Evolutionary conservation across 2,888 invertebrate species (phyloP), one percentile per base, ranked within the genome.

Genomic region (Eupithecia tripunctaria): DNA sequence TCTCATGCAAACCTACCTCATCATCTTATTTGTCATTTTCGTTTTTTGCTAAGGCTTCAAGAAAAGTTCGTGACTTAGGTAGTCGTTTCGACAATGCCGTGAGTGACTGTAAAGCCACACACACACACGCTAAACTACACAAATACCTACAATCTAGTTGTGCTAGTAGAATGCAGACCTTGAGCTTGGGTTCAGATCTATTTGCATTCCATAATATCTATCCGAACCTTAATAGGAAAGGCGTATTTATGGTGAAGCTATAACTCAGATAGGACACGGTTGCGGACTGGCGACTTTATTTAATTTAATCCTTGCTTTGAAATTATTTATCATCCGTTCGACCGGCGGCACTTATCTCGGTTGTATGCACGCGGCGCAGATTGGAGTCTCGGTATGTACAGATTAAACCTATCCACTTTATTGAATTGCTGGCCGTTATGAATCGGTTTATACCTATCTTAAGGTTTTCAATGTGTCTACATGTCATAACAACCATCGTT

Each of bases 241-340:
- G 38, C 63, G 70, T 69, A 70, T 70, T 66, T 70, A 73, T 43
- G 67, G 70, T 7, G 27, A 15, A 18, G 62, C 69, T 14, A 59
- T 70, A 70, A 70, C 43, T 73, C 70, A 70, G 41, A 67, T 67
- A 73, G 63, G 59, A 67, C 73, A 70, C 70, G 70, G 62, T 62
- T 56, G 73, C n/a, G 36, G 32, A 15, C 65, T 66, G 8, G 43
- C 41, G 32, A 41, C 67, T 59, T 51, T 32, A 62, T 73, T 70
- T 63, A 62, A 70, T 63, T 70, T 73, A 29, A 73, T 73, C 47
- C 27, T 67, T 51, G 64, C 62, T 43, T 47, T 67, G 6, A 51
- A 67, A 63, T 36, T 69, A 43, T 67, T 32, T 51, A 51, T 59
- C 27, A 51, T 59, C 59, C 59, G 59, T 43, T 43, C 43, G n/a